phyloP scores from a whole-genome alignment of 1,140 invertebrate species.

The Eueides isabella region DNA sequence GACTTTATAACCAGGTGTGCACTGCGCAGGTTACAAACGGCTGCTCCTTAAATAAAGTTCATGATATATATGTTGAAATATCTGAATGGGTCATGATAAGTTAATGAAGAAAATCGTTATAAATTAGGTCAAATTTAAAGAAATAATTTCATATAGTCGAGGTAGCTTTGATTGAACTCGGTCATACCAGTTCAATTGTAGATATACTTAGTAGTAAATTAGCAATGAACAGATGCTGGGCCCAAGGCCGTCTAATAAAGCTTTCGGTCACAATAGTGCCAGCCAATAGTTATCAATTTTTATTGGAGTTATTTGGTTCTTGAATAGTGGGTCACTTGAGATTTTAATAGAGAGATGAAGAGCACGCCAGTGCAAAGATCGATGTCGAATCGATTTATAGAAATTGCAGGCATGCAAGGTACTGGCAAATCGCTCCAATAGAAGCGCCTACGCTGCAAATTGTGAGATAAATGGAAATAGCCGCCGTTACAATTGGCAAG shows the following conservation, averaged over 20 bases:
- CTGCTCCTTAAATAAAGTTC: constrained; percentile 15
- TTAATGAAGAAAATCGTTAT: constrained; percentile 42
- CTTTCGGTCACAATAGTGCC: constrained; percentile 47
- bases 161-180: constrained; percentile 49
- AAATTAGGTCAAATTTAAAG: constrained; percentile 44
- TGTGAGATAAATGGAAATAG: constrained; percentile 75
- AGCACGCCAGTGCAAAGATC: constrained; percentile 73
- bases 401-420: constrained; percentile 63
- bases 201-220: constrained; percentile 50
- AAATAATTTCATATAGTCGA: constrained; percentile 44
- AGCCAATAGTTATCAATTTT: constrained; percentile 51
- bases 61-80: constrained; percentile 27
- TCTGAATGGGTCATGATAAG: constrained; percentile 31
- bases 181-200: constrained; percentile 49
- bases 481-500: constrained; percentile 69
- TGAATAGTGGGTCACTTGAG: constrained; percentile 56
- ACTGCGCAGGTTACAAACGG: constrained; percentile 28
- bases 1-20: constrained; percentile 32
- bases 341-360: constrained; percentile 73
- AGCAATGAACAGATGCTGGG: constrained; percentile 49
- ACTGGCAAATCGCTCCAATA: constrained; percentile 63
- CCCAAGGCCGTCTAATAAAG: constrained; percentile 51
- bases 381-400: constrained; percentile 79
- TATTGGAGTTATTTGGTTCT: constrained; percentile 56
- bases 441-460: constrained; percentile 75